Percentiles rank a stretch among this genome's conserved stretches.
Evolutionary conservation across 2,113 vertebrate genomes (phyloP).

Genomic region (Oreotragus oreotragus): DNA sequence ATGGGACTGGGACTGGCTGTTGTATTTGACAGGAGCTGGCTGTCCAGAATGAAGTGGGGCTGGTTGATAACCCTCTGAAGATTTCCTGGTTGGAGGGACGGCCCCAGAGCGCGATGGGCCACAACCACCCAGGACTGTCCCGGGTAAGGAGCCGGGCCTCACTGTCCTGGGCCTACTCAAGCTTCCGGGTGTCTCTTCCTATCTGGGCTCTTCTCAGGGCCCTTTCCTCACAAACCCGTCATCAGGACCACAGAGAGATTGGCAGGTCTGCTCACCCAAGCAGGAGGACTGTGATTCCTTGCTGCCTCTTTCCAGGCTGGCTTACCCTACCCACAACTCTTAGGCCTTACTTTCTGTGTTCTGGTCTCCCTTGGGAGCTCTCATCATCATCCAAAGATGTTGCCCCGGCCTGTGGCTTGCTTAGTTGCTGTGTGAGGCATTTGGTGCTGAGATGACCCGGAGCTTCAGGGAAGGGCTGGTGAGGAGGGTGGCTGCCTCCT

Average conservation of each 20-base stretch:
- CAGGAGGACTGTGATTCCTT: neutral
- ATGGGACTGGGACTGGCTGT: neutral
- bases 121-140: slow-evolving; percentile 61
- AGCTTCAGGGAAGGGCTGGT: neutral
- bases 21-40: slow-evolving; percentile 88
- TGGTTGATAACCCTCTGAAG: slow-evolving; percentile 91
- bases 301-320: neutral
- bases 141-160: slow-evolving; percentile 82
- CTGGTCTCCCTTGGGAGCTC: neutral
- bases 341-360: neutral
- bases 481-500: neutral
- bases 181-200: neutral
- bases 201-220: neutral
- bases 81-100: slow-evolving; percentile 93
- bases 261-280: neutral
- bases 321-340: neutral
- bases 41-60: slow-evolving; percentile 91
- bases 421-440: neutral
- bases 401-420: neutral
- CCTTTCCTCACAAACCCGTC: neutral
- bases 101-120: slow-evolving; percentile 66
- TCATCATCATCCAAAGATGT: neutral
- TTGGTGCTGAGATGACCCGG: neutral
- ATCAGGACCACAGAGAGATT: neutral
- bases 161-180: neutral